phyloP scores from a whole-genome alignment of 1,140 invertebrate genomes.

The Drosophila pachea region DNA sequence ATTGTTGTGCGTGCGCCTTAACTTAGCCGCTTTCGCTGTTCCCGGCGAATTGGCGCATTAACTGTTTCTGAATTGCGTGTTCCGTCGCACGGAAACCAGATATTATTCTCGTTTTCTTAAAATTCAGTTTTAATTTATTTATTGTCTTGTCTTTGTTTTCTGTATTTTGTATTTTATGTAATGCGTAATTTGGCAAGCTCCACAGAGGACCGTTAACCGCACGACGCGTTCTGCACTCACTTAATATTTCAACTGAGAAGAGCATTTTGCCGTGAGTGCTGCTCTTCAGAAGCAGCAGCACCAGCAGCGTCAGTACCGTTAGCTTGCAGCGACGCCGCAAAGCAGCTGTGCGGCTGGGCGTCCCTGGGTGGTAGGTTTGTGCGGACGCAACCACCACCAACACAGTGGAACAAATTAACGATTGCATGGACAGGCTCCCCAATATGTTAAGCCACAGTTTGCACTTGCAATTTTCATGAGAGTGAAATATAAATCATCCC shows the following conservation, averaged over 20 bases:
- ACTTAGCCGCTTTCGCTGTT: slow-evolving; percentile 15
- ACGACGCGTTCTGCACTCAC: slow-evolving; percentile 29
- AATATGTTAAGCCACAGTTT: background rate
- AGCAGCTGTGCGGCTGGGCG: slow-evolving; percentile 4
- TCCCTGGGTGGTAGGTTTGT: slow-evolving; percentile 13
- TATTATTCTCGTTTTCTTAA: background rate
- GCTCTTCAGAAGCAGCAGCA: slow-evolving; percentile 35
- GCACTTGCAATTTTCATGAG: background rate
- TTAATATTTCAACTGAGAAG: slow-evolving; percentile 28
- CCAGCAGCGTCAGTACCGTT: slow-evolving; percentile 38
- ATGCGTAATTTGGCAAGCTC: slow-evolving; percentile 14
- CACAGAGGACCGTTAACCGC: slow-evolving; percentile 16
- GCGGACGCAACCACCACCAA: slow-evolving; percentile 37
- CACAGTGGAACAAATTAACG: slow-evolving; percentile 21
- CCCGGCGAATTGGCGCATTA: slow-evolving; percentile 14
- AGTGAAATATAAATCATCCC: slow-evolving; percentile 19
- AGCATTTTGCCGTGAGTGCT: slow-evolving; percentile 6
- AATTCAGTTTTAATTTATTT: background rate
- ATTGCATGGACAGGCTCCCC: background rate
- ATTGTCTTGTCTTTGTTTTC: slow-evolving; percentile 5
- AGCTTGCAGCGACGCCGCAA: too few species aligned
- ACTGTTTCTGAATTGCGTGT: slow-evolving; percentile 11
- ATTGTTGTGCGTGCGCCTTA: slow-evolving; percentile 27
- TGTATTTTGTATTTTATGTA: background rate
- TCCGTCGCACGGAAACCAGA: slow-evolving; percentile 3